Conservation (phyloP, 2,797 vertebrate genomes). For the Schizopygopsis pylzovi region DNA sequence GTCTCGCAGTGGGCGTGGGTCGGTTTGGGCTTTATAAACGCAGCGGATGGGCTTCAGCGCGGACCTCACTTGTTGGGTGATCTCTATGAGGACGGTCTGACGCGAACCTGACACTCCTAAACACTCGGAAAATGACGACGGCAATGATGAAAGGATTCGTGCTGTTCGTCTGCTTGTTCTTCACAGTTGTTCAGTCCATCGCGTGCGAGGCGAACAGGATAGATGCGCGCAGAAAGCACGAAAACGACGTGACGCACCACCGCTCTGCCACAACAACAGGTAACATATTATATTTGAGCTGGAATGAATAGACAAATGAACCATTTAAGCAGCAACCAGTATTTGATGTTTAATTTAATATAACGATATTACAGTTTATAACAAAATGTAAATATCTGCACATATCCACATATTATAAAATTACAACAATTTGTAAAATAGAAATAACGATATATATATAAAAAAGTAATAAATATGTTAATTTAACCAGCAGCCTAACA, state of each 20-base stretch:
- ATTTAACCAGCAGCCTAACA: neutral
- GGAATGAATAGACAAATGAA: rapidly evolving
- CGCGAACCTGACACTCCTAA: neutral
- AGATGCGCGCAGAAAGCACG: slow-evolving; percentile 52
- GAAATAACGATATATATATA: neutral
- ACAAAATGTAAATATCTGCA: neutral
- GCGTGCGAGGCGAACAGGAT: slow-evolving; percentile 66
- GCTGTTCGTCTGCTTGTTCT: slow-evolving; percentile 69
- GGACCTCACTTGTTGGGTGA: slow-evolving; percentile 12
- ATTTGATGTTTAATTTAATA: neutral
- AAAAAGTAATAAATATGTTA: neutral
- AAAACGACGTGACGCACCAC: slow-evolving; percentile 51
- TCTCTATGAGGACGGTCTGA: neutral
- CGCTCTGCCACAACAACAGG: slow-evolving; percentile 17
- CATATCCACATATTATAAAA: neutral
- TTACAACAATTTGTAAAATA: neutral
- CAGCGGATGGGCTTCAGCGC: neutral
- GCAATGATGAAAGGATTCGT: slow-evolving; percentile 65
- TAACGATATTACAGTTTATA: neutral
- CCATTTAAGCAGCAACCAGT: neutral
- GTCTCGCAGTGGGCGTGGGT: slow-evolving; percentile 28
- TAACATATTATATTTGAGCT: neutral
- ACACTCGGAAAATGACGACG: slow-evolving; percentile 3
- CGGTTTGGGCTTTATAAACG: slow-evolving; percentile 35
- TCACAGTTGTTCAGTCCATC: slow-evolving; percentile 59